Conservation (phyloP, 2,113 vertebrate genomes). For the Candoia aspera region DNA sequence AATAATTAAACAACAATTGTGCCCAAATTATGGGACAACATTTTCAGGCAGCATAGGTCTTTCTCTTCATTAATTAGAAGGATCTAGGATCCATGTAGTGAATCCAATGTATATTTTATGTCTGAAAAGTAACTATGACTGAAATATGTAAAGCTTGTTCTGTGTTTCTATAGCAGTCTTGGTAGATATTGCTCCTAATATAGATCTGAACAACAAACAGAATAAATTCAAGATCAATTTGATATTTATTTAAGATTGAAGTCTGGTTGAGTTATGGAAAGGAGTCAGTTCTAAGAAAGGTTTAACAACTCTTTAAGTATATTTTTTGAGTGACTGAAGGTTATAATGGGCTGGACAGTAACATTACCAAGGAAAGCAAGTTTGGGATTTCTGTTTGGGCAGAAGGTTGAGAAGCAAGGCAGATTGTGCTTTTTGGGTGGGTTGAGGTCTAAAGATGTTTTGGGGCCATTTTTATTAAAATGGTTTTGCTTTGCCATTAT, state of each 20-base stretch:
- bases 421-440: neutral
- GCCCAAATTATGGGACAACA: conserved; percentile 13
- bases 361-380: neutral
- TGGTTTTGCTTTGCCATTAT: neutral
- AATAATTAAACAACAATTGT: conserved; percentile 39
- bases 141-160: neutral
- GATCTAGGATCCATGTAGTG: neutral
- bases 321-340: neutral
- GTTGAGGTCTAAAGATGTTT: neutral
- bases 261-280: neutral
- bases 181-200: neutral
- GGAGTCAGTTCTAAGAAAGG: neutral
- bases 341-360: neutral
- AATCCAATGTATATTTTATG: neutral
- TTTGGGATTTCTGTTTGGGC: neutral
- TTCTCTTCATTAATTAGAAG: conserved; percentile 5
- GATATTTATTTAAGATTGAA: neutral
- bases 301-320: neutral
- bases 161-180: neutral
- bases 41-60: neutral
- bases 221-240: neutral
- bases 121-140: neutral
- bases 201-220: neutral
- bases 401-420: neutral
- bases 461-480: neutral